Conservation (phyloP, 1,140 invertebrate genomes). For the Sinella curviseta region DNA sequence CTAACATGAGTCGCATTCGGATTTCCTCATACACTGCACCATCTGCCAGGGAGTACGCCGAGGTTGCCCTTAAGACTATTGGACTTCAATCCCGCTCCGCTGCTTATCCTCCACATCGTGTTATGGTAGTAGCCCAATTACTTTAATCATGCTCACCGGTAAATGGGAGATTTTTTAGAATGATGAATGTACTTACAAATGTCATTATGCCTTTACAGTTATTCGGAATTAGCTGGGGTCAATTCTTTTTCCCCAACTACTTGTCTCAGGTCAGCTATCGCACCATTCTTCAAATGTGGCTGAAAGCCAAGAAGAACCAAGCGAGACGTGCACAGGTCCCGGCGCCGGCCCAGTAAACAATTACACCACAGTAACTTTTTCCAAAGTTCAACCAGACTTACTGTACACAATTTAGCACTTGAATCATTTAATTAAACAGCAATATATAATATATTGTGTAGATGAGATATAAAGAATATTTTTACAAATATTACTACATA, state of each 20-base stretch:
- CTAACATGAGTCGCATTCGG: conserved; percentile 87
- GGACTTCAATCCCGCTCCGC: conserved; percentile 73
- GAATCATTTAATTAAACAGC: too few species aligned
- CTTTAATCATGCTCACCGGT: too few species aligned
- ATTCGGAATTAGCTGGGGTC: conserved; percentile 49
- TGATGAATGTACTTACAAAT: background rate
- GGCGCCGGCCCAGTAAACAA: conserved; percentile 41
- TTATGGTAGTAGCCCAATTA: conserved; percentile 61
- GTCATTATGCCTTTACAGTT: conserved; percentile 30
- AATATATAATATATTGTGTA: too few species aligned
- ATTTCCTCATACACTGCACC: conserved; percentile 78
- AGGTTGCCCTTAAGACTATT: conserved; percentile 71
- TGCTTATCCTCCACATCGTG: conserved; percentile 74
- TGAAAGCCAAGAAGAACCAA: conserved; percentile 49
- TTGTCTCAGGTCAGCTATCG: conserved; percentile 42
- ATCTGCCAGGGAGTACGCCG: conserved; percentile 73
- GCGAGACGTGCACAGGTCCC: conserved; percentile 45
- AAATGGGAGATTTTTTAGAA: too few species aligned
- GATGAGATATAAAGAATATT: too few species aligned
- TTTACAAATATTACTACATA: too few species aligned
- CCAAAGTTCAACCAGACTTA: background rate
- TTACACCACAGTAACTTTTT: background rate
- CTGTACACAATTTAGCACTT: background rate
- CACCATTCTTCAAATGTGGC: conserved; percentile 49
- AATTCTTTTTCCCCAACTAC: conserved; percentile 49